Evolutionary conservation across 2,797 vertebrate species (phyloP).

Genomic region (Macropodus opercularis): DNA sequence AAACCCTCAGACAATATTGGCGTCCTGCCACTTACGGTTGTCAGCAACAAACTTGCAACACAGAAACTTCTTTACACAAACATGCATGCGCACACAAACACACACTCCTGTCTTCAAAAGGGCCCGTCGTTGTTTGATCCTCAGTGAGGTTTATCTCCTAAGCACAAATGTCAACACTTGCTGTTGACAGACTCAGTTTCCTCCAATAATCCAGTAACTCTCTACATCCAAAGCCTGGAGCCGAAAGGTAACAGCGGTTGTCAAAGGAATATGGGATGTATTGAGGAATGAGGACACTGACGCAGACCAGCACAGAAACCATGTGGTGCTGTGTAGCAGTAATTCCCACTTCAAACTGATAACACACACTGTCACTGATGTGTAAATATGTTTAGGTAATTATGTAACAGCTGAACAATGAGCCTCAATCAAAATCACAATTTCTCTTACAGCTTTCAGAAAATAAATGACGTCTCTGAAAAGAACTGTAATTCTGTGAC

Average conservation of each 20-base stretch:
- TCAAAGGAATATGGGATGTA: slow-evolving; percentile 30
- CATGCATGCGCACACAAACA: slow-evolving; percentile 37
- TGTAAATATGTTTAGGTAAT: not conserved
- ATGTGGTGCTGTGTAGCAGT: too few species aligned
- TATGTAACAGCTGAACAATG: too few species aligned
- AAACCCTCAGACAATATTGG: slow-evolving; percentile 73
- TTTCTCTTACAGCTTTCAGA: too few species aligned
- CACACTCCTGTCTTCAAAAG: slow-evolving; percentile 74
- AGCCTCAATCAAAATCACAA: too few species aligned
- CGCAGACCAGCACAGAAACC: too few species aligned
- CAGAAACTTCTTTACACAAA: slow-evolving; percentile 68
- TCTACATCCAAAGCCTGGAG: slow-evolving; percentile 47
- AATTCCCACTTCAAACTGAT: too few species aligned
- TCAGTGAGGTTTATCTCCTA: slow-evolving; percentile 74
- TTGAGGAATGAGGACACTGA: slow-evolving; percentile 15
- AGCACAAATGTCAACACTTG: slow-evolving; percentile 72
- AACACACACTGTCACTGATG: not conserved
- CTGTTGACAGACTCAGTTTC: slow-evolving; percentile 70
- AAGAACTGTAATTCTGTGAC: too few species aligned
- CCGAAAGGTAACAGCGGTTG: slow-evolving; percentile 52
- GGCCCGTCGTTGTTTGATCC: slow-evolving; percentile 75
- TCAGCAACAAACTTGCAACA: slow-evolving; percentile 67
- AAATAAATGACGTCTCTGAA: too few species aligned
- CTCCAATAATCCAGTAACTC: slow-evolving; percentile 58
- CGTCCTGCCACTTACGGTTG: slow-evolving; percentile 79